Evolutionary conservation across 2,888 invertebrate species (phyloP).

Genomic region (Caenorhabditis doughertyi): DNA sequence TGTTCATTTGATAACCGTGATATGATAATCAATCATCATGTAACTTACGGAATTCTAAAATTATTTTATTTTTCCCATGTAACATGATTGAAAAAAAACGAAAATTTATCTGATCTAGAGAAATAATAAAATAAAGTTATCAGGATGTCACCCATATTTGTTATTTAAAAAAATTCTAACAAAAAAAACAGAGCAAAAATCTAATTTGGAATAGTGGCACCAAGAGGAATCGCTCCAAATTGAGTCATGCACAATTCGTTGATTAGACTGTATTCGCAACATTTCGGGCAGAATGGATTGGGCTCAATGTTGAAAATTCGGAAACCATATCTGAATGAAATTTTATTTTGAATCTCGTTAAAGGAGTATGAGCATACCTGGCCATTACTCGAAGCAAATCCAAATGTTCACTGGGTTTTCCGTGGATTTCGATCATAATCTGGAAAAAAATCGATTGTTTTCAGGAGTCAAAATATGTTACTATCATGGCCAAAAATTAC

Average conservation of each 20-base stretch:
- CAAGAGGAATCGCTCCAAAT: constrained; percentile 9
- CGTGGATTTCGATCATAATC: constrained; percentile 66
- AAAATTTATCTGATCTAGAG: no score
- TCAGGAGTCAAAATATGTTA: neutral
- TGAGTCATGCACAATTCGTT: constrained; percentile 16
- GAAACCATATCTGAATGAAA: constrained; percentile 11
- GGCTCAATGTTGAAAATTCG: constrained; percentile 15
- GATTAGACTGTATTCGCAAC: constrained; percentile 23
- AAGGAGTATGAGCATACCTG: neutral
- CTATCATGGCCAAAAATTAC: no score
- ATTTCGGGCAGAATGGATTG: neutral
- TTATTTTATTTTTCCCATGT: no score
- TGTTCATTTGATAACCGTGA: no score
- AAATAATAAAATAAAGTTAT: neutral
- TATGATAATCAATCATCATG: no score
- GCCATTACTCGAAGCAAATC: constrained; percentile 42
- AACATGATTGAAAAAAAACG: no score
- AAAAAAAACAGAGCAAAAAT: neutral
- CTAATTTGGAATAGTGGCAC: constrained; percentile 17
- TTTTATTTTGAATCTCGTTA: neutral
- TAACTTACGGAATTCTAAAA: no score
- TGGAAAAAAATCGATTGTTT: neutral
- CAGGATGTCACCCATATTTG: neutral
- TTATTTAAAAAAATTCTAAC: neutral
- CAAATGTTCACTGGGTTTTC: constrained; percentile 28